These are phyloP conservation scores for Coracias cyanogaster DNA, from an alignment of 2,797 vertebrate genomes.

Conservation along the genomic window DNA sequence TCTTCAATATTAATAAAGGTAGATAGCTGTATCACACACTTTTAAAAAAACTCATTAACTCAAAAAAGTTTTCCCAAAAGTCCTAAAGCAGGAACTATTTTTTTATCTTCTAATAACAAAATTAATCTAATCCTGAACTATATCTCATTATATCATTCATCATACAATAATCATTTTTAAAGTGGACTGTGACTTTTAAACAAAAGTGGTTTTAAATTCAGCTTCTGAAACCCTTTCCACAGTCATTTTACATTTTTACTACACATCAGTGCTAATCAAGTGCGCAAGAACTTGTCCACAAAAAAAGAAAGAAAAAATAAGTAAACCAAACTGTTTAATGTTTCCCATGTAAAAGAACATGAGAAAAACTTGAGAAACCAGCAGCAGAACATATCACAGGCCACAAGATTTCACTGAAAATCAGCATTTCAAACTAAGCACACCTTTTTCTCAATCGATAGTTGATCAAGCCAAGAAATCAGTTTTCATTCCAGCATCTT, in stretches of 20 bases:
- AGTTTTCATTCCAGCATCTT: neutral
- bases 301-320: accelerated
- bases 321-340: neutral
- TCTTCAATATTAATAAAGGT: neutral
- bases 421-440: neutral
- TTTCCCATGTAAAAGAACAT: neutral
- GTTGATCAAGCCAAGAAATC: neutral
- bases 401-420: neutral
- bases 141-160: neutral
- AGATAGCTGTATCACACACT: neutral
- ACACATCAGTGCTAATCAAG: neutral
- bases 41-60: neutral
- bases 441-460: neutral
- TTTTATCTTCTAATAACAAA: neutral
- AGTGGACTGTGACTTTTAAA: neutral
- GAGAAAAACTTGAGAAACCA: neutral
- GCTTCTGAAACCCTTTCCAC: neutral
- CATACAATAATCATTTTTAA: neutral
- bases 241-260: neutral
- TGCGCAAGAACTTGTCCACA: neutral
- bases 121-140: neutral
- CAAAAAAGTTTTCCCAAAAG: neutral
- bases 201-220: neutral
- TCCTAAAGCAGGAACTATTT: neutral
- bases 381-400: neutral